phyloP scores from a whole-genome alignment of 2,797 vertebrate genomes.

The Serranus cabrilla region DNA sequence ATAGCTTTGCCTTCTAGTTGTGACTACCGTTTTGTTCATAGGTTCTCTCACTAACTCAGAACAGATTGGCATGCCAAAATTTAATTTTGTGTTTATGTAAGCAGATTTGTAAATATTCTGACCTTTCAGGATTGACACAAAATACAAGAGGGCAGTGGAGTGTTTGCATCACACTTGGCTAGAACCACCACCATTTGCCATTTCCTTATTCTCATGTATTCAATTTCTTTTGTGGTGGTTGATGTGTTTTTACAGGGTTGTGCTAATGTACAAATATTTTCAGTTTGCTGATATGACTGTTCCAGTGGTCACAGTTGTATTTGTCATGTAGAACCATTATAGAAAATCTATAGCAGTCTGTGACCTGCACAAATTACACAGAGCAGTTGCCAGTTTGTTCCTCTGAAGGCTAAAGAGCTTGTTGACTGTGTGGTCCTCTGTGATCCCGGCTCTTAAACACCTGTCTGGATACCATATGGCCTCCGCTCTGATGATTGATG shows the following conservation, averaged over 20 bases:
- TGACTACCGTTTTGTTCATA: background rate
- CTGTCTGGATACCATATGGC: conserved; percentile 60
- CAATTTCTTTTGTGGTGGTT: background rate
- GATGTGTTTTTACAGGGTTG: background rate
- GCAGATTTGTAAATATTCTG: no score
- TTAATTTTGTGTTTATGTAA: no score
- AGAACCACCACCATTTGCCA: no score
- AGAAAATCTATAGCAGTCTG: background rate
- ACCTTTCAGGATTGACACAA: no score
- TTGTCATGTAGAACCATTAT: conserved; percentile 2
- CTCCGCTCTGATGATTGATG: conserved; percentile 25
- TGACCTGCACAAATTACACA: background rate
- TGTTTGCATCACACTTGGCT: no score
- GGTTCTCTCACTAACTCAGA: no score
- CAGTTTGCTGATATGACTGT: background rate
- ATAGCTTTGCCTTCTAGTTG: no score
- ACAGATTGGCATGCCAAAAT: no score
- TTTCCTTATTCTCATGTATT: no score
- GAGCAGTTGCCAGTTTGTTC: conserved; percentile 37
- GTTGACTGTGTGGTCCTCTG: conserved; percentile 57
- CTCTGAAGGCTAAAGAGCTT: conserved; percentile 27
- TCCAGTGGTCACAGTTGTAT: background rate
- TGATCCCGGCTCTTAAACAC: conserved; percentile 47
- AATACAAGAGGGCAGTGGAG: no score
- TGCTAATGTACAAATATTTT: background rate